Base-by-base conservation (phyloP, 2,888 invertebrate genomes). In the Zaprionus obscuricornis region DNA sequence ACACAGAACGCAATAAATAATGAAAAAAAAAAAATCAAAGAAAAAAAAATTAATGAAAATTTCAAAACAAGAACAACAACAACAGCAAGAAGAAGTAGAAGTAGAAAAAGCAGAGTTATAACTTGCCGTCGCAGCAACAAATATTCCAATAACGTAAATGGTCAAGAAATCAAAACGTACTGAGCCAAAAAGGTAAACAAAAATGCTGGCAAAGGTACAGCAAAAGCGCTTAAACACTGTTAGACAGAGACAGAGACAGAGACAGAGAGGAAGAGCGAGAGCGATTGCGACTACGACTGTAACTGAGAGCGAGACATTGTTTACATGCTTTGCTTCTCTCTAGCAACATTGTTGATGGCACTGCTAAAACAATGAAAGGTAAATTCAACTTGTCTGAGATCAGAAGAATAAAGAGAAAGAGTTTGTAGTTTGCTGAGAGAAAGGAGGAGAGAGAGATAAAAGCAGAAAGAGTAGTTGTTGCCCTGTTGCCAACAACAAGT, bases 111-210 rank as follows among this genome's bases (percentile, higher is more conserved):
- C 34, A 34, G 39, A 43, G 34, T 27, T 50, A 46, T 26, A 56
- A 54, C 62, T 62, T 46, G 56, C 33, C 17, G 60, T 42, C 74
- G 77, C 64, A 59, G 62, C 72, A 56, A 31, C 10, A 76, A 55
- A 63, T 68, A 67, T 70, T 85, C 66, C 73, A 85, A 72, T 76
- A 85, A 78, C 81, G 71, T 83, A 81, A 85, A 83, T 82, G 81
- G 79, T 85, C 81, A 82, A 82, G 81, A 85, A 82, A 82, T 82
- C 85, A 83, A 73, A 85, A 39, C 78, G 82, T 66, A 79, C 85
- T 79, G 82, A 81, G 70, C 54, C 67, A 76, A 76, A 85, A 82
- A 85, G 81, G 81, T 82, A 82, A 82, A 82, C 85, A 82, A 82
- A 76, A 82, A 63, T 57, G 78, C 78, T 74, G 73, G 58, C 85